Base-by-base conservation (phyloP, 2,888 invertebrate species). In the Thymelicus sylvestris region DNA sequence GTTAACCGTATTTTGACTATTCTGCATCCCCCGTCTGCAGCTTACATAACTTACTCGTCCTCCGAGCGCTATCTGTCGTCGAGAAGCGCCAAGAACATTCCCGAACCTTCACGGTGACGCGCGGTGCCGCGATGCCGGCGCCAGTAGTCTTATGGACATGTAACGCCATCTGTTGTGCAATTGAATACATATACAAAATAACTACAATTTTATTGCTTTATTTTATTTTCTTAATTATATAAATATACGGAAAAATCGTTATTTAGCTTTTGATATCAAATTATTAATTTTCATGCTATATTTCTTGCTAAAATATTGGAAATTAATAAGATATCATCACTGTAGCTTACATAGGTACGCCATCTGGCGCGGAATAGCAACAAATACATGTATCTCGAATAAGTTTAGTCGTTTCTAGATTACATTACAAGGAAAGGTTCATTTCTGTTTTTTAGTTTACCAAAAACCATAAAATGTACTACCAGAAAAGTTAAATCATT, bases 1-100 rank as follows among this genome's bases (percentile, higher is more conserved):
- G n/a, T n/a, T n/a, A n/a, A n/a, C n/a, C n/a, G n/a, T n/a, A n/a
- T n/a, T n/a, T n/a, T n/a, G n/a, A n/a, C n/a, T n/a, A n/a, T n/a
- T n/a, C n/a, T n/a, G n/a, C n/a, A n/a, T n/a, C n/a, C n/a, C n/a
- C n/a, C n/a, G n/a, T n/a, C n/a, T n/a, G n/a, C n/a, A n/a, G n/a
- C n/a, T n/a, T n/a, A n/a, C n/a, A n/a, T n/a, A n/a, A n/a, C n/a
- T n/a, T n/a, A n/a, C 76, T 61, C 7, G n/a, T 66, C 62, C 15
- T 19, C 8, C 55, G 73, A 75, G 78, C 87, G 90, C 81, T 71
- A 79, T 85, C 91, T 92, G 74, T 80, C 44, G 79, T 70, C 87
- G 79, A 88, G 90, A 86, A 82, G 74, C 38, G 47, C 44, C 79
- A 73, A 38, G 86, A 85, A 81, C 48, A 59, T 39, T 86, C 89